Evolutionary conservation across 2,888 invertebrate species (phyloP).

Genomic region (Barypeithes pellucidus): DNA sequence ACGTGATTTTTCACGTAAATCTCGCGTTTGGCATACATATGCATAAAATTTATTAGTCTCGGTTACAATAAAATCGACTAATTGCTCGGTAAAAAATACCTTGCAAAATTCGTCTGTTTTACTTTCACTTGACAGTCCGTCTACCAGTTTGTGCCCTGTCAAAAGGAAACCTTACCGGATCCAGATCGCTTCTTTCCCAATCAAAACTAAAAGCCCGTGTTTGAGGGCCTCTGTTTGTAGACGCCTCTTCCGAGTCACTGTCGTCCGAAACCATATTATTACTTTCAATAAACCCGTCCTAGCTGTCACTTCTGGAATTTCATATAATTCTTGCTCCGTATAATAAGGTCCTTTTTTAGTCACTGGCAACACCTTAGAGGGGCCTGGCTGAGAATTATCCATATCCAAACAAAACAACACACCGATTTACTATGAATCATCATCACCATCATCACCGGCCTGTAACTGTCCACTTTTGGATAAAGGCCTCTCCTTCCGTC

Average conservation of each 20-base stretch:
- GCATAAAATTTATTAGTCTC: constrained; percentile 1
- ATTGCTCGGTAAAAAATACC: background rate
- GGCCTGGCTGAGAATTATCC: background rate
- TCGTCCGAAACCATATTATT: background rate
- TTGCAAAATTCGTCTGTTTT: background rate
- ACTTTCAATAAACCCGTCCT: background rate
- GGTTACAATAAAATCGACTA: background rate
- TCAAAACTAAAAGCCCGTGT: background rate
- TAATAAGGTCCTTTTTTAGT: background rate
- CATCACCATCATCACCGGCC: no score
- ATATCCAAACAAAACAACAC: no score
- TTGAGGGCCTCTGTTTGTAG: background rate
- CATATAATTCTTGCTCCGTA: background rate
- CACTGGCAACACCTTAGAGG: background rate
- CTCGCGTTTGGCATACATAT: background rate
- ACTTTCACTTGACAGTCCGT: background rate
- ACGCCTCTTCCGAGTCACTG: background rate
- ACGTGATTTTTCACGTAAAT: background rate
- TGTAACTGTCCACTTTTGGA: no score
- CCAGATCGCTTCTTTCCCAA: background rate
- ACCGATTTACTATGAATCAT: no score
- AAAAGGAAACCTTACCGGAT: background rate
- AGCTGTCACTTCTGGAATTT: background rate
- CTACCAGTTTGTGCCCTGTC: background rate
- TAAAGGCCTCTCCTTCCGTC: no score